Conservation (phyloP, 2,888 invertebrate species). For the Geophilus truncorum region DNA sequence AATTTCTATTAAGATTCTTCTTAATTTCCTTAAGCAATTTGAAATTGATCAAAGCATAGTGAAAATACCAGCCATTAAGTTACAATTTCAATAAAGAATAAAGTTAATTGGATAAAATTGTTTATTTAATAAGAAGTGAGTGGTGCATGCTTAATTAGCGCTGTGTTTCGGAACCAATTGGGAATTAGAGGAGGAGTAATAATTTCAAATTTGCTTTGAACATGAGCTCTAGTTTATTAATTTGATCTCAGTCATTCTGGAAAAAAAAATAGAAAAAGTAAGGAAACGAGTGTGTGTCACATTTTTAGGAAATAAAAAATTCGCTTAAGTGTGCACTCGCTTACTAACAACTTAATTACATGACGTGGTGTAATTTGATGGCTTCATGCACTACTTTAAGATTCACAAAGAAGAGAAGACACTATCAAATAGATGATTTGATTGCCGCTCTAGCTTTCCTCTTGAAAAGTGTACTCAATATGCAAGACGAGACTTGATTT, state of each 20-base stretch:
- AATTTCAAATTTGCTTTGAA: constrained; percentile 14
- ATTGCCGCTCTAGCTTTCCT: neutral
- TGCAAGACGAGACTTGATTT: constrained; percentile 13
- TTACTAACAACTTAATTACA: constrained; percentile 1
- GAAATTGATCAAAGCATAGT: no score
- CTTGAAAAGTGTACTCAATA: neutral
- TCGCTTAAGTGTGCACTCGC: neutral
- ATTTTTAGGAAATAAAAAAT: neutral
- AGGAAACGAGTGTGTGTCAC: neutral
- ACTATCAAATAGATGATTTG: constrained; percentile 16
- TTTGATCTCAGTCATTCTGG: neutral
- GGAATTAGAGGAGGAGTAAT: neutral
- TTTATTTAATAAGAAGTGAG: constrained; percentile 27
- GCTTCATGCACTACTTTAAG: neutral
- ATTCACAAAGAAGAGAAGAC: neutral
- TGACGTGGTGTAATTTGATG: neutral
- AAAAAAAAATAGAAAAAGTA: neutral
- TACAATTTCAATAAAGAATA: neutral
- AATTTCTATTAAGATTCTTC: no score
- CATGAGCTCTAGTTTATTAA: neutral
- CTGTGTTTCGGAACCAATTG: neutral
- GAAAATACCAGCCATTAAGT: neutral
- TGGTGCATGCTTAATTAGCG: constrained; percentile 22
- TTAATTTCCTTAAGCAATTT: no score
- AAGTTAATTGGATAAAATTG: constrained; percentile 7